A percentile compares a stretch with the other conserved stretches of the same genome.
phyloP scores from a whole-genome alignment of 2,888 invertebrate species.

The Neoscelio sp. region DNA sequence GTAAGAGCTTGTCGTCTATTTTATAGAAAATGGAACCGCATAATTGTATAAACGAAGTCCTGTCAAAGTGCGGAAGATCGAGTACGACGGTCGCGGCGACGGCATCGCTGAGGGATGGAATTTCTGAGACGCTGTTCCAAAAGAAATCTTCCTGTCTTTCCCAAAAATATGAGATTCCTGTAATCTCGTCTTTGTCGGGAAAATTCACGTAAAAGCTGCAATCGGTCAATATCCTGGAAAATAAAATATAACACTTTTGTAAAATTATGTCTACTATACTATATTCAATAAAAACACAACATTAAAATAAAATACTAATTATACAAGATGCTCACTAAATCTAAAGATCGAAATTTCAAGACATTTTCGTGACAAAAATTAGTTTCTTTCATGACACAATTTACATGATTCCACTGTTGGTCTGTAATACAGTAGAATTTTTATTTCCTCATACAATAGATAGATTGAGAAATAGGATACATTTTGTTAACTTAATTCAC shows the following conservation, averaged over 20 bases:
- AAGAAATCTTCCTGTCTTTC: slow-evolving; percentile 64
- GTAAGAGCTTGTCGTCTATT: slow-evolving; percentile 73
- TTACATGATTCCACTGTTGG: too few species aligned
- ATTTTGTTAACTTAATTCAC: too few species aligned
- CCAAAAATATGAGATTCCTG: slow-evolving; percentile 77
- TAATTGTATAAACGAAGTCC: slow-evolving; percentile 59
- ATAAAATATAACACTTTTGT: background rate
- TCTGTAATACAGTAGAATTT: too few species aligned
- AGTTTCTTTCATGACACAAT: too few species aligned
- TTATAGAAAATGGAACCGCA: slow-evolving; percentile 75
- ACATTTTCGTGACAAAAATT: too few species aligned
- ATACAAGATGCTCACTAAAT: too few species aligned
- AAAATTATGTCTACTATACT: too few species aligned
- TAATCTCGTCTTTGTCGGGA: slow-evolving; percentile 65
- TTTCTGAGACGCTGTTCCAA: slow-evolving; percentile 71
- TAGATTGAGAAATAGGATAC: too few species aligned
- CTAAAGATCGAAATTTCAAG: too few species aligned
- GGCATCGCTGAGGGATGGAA: slow-evolving; percentile 60
- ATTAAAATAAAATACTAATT: too few species aligned
- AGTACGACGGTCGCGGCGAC: slow-evolving; percentile 74
- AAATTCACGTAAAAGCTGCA: slow-evolving; percentile 57
- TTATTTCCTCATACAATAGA: too few species aligned
- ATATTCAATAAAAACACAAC: too few species aligned
- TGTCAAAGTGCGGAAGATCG: slow-evolving; percentile 76
- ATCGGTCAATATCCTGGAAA: slow-evolving; percentile 73